phyloP scores from a whole-genome alignment of 2,797 vertebrate species.

The Thamnophis elegans region DNA sequence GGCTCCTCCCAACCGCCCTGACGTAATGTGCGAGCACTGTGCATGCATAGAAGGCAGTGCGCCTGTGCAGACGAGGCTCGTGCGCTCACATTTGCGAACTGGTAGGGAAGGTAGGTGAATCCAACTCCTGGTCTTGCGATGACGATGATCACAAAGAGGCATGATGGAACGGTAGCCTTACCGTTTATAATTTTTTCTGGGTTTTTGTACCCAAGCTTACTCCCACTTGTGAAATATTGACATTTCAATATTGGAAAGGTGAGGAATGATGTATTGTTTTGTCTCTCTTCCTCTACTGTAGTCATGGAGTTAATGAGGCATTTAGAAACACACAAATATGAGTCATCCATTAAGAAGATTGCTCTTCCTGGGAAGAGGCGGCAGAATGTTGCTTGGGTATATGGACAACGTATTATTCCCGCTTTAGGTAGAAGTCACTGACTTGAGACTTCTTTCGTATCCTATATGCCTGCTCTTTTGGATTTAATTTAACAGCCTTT shows the following conservation, averaged over 20 bases:
- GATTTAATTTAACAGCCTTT: not conserved
- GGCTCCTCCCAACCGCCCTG: no score
- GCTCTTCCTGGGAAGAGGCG: conserved; percentile 15
- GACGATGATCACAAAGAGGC: conserved; percentile 14
- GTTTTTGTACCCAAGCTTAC: not conserved
- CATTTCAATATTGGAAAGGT: conserved; percentile 28
- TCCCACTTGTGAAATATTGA: conserved; percentile 33
- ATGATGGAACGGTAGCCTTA: conserved; percentile 14
- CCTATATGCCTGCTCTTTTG: not conserved
- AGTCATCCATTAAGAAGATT: conserved; percentile 45
- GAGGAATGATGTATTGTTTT: conserved; percentile 16
- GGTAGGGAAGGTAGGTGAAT: no score
- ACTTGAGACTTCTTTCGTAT: not conserved
- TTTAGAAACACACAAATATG: not conserved
- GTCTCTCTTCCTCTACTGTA: conserved; percentile 30
- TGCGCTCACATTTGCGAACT: no score
- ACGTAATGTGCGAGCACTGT: no score
- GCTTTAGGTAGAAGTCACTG: not conserved
- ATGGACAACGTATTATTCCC: not conserved
- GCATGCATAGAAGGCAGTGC: no score
- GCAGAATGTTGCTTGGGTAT: not conserved
- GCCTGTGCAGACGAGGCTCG: no score
- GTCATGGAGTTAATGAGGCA: conserved; percentile 30
- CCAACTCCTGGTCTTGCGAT: conserved; percentile 12
- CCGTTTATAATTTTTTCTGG: conserved; percentile 26